phyloP scores from a whole-genome alignment of 2,888 invertebrate genomes.

The Barypeithes pellucidus region DNA sequence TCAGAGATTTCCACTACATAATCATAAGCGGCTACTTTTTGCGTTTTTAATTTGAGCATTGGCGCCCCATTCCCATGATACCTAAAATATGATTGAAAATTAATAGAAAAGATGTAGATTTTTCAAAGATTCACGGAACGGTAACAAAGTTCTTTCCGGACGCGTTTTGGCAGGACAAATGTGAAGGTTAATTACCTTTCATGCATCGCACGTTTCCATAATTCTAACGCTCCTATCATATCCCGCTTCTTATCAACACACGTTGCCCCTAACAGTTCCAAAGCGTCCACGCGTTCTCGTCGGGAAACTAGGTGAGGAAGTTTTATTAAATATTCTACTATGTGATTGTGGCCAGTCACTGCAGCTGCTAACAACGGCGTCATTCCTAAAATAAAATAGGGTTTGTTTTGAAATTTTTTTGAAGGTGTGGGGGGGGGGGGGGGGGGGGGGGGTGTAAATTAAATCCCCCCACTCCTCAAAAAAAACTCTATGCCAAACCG shows the following conservation, averaged over 20 bases:
- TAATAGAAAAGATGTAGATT: not conserved
- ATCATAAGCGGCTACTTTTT: slow-evolving; percentile 89
- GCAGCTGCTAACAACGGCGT: slow-evolving; percentile 95
- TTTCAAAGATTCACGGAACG: no score
- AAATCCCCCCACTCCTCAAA: no score
- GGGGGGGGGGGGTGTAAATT: no score
- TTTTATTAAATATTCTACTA: slow-evolving; percentile 92
- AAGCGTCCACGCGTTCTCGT: slow-evolving; percentile 88
- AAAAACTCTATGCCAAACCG: no score
- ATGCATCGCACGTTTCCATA: slow-evolving; percentile 94
- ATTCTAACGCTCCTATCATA: slow-evolving; percentile 89
- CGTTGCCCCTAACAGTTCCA: slow-evolving; percentile 94
- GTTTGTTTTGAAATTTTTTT: no score
- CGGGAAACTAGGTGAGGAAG: slow-evolving; percentile 81
- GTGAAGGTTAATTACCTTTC: slow-evolving; percentile 76
- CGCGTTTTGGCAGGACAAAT: not conserved
- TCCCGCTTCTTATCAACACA: slow-evolving; percentile 97
- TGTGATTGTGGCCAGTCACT: slow-evolving; percentile 93
- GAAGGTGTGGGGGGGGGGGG: no score
- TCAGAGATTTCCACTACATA: slow-evolving; percentile 88
- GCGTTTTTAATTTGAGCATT: slow-evolving; percentile 82
- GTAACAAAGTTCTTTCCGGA: no score
- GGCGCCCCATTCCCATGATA: slow-evolving; percentile 74
- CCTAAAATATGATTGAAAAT: slow-evolving; percentile 54
- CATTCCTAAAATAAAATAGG: slow-evolving; percentile 78